Base-by-base conservation (phyloP, 2,113 vertebrate genomes). In the Pangasianodon gigas region DNA sequence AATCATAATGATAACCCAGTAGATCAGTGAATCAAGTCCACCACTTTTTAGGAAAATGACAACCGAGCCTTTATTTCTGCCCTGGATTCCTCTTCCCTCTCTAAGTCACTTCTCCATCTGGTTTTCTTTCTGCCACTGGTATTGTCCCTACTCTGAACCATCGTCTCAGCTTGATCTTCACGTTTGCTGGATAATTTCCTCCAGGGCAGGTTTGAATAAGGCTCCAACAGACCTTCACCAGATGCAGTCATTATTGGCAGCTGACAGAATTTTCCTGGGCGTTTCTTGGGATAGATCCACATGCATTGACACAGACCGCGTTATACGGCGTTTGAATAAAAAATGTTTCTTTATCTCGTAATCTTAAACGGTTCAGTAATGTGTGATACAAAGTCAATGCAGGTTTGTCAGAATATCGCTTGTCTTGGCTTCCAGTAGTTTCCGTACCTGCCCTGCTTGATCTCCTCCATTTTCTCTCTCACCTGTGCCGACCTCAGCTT, bases 191-290 rank as follows among this genome's bases (percentile, higher is more conserved):
- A 80, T 89, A 88, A 86, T 86, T 90, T 92, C 75, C 89, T 90
- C 83, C 32, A 26, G 69, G 58, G 80, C 56, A 84, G 81, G 67
- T 80, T 81, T 81, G 60, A 62, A 69, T 77, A 29, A 58, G 75
- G n/a, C 84, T 89, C 58, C 52, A 75, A 90, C 86, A 90, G 86
- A 88, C 60, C 65, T 90, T 90, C 79, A 89, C 89, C 89, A 92
- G 84, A 90, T 90, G 87, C 54, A 90, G 54, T 89, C 82, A 46
- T 88, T 81, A 87, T 29, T 89, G 46, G 18, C 85, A 37, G 85
- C 80, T 85, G 85, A 74, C 81, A 81, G 79, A 71, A 77, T 69
- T 67, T 41, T 37, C 48, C 80, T 62, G 86, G 74, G 82, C 18
- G 51, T 82, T 85, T 85, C 85, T 60, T 16, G 44, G 44, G 48